A percentile compares a stretch with the other conserved stretches of the same genome.
Evolutionary conservation across 2,113 vertebrate genomes (phyloP).

Genomic region (Drymodes brunneopygia): DNA sequence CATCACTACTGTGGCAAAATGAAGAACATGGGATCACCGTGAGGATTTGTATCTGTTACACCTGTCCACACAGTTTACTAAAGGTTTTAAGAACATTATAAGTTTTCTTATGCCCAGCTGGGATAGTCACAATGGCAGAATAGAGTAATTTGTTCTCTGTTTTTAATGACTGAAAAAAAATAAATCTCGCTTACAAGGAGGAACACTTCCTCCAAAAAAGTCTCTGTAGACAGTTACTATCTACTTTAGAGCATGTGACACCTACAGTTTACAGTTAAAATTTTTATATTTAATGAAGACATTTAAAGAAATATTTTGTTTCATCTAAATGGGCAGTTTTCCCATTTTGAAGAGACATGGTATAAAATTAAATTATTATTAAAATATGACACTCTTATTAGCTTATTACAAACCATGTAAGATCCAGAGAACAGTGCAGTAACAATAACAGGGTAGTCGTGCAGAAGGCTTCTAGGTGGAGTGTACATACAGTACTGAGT

Average conservation of each 20-base stretch:
- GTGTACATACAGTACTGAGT: not conserved
- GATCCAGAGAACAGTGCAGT: not conserved
- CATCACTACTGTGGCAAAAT: not conserved
- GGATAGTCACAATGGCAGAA: not conserved
- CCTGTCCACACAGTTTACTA: not conserved
- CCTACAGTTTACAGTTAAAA: not conserved
- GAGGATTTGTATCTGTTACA: not conserved
- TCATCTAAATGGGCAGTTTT: not conserved
- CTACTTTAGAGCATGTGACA: not conserved
- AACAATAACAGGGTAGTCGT: not conserved
- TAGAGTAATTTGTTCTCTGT: not conserved
- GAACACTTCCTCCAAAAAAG: not conserved
- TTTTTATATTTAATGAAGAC: not conserved
- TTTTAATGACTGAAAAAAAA: not conserved
- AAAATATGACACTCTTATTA: not conserved
- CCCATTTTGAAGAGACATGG: not conserved
- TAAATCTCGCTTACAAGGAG: not conserved
- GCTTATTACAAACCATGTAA: not conserved
- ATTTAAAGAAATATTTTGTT: not conserved
- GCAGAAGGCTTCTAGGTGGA: not conserved
- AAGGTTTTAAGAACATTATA: not conserved
- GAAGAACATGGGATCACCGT: not conserved
- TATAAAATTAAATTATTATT: not conserved
- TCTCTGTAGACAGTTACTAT: not conserved
- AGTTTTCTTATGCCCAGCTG: not conserved